Base-by-base conservation (phyloP, 2,888 invertebrate species). In the Stegana nigrithorax region DNA sequence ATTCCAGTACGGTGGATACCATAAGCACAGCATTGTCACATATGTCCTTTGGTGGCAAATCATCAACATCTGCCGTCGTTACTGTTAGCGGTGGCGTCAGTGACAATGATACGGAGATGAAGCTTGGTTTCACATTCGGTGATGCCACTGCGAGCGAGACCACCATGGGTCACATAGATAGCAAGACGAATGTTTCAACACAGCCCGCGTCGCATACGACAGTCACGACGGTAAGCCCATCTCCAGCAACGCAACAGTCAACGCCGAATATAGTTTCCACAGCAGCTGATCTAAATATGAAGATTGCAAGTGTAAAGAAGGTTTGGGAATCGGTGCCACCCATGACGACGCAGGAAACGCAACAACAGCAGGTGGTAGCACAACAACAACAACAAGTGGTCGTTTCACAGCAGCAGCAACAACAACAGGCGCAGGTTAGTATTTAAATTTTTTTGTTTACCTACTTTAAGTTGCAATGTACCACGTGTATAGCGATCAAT, bases 231-330 rank as follows among this genome's bases (percentile, higher is more conserved):
- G 0, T 78, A 78, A 10, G 80, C 80, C 8, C 80, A 78, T 14
- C 76, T 78, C 17, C 81, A 78, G 51, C 71, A 67, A 71, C 68
- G 12, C 72, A 70, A 2, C 73, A 69, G 6, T 71, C 73, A 7
- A 72, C 74, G 44, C 90, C 91, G 60, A 93, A 89, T 73, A 91
- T 92, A 8, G 93, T 93, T 73, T 92, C 92, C 10, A 93, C 95
- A 39, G n/a, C n/a, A n/a, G 95, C 95, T 39, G 97, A 97, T 85
- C 89, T 97, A 71, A 95, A 95, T 87, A 90, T 94, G 87, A 97
- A 97, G 87, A 96, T 97, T 74, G 95, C 95, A 36, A 94, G 95
- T 68, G 96, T 96, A 47, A 97, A 97, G 86, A 83, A 87, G 77
- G 92, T 93, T 17, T 94, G 94, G 94, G 94, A 94, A 80, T 89